Base-by-base conservation (phyloP, 1,140 invertebrate species). In the Ectropis grisescens region DNA sequence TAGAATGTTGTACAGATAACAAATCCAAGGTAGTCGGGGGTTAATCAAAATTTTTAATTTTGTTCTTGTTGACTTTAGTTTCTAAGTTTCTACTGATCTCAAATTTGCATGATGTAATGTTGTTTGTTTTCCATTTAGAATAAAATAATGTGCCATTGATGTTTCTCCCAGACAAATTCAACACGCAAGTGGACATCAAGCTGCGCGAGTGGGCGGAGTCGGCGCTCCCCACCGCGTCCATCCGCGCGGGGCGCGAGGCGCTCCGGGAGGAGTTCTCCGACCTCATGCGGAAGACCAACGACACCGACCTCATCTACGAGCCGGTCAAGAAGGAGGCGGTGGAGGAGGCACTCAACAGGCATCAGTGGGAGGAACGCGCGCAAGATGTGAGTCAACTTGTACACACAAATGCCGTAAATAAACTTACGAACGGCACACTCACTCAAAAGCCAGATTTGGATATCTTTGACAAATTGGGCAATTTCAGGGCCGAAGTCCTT, bases 161-260 rank as follows among this genome's bases (percentile, higher is more conserved):
- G 7, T 11, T 14, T 11, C 29, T 59, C 69, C 0, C 59, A 91
- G 94, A 93, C 57, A 94, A 91, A 11, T 99, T 99, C 71, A 99
- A 99, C 69, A 99, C 97, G 4, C 89, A 92, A 25, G 93, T 98
- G 9, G 98, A 99, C 75, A 99, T 99, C 39, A 96, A 96, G 69
- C 78, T 99, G 8, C 91, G 94, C 47, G 93, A 98, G 51, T 99
- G 97, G 97, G 94, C 96, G 0, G 96, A 98, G 58, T 87, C 91
- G 29, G 89, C 90, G 22, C 76, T 99, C 29, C 95, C 97, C 0
- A 82, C 86, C 2, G 91, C 91, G 69, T 82, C 76, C 5, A 58
- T 83, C 7, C 83, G 88, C 55, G 88, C 92, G 33, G 95, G 96
- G 3, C 94, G 94, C 89, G 90, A 95, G 67, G 92, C 93, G 2